These are phyloP conservation scores for Drosophila biarmipes DNA, from an alignment of 1,140 invertebrate species.

Conservation along the genomic window DNA sequence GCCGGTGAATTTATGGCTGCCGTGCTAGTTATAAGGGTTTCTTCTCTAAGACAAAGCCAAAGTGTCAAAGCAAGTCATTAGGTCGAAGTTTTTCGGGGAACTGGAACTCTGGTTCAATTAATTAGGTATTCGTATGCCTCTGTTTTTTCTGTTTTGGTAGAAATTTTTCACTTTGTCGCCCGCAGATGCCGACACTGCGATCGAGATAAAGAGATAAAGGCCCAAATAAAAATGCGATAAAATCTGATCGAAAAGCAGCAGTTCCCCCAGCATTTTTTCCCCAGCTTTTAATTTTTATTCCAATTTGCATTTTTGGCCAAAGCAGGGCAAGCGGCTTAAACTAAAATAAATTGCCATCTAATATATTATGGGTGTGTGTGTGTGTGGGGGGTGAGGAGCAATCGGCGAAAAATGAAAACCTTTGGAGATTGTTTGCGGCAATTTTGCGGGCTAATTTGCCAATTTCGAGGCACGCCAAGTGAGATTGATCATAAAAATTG, in stretches of 20 bases:
- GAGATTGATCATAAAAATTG: conserved; percentile 81
- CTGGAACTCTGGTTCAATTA: conserved; percentile 54
- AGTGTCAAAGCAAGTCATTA: conserved; percentile 83
- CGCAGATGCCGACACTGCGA: conserved; percentile 64
- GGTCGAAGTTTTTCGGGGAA: conserved; percentile 44
- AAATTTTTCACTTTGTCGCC: conserved; percentile 75
- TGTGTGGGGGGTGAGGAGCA: background rate
- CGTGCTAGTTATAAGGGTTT: conserved; percentile 15
- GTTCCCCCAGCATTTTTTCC: conserved; percentile 27
- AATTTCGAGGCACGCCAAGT: conserved; percentile 73
- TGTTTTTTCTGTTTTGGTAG: conserved; percentile 30
- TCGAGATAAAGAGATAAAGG: conserved; percentile 49
- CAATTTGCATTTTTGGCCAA: conserved; percentile 43
- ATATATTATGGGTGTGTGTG: conserved; percentile 21
- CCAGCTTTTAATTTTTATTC: conserved; percentile 55
- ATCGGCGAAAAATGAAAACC: conserved; percentile 20
- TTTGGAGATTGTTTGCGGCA: conserved; percentile 50
- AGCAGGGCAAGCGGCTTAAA: conserved; percentile 22
- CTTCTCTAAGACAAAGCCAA: conserved; percentile 72
- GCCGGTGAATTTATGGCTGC: conserved; percentile 72
- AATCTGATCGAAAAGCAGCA: conserved; percentile 71
- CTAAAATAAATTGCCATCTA: conserved; percentile 57
- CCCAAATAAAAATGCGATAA: conserved; percentile 58
- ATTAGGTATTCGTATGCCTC: conserved; percentile 69
- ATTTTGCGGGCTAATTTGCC: conserved; percentile 74